Base-by-base conservation (phyloP, 2,888 invertebrate genomes). In the Drosophila buzzatii region DNA sequence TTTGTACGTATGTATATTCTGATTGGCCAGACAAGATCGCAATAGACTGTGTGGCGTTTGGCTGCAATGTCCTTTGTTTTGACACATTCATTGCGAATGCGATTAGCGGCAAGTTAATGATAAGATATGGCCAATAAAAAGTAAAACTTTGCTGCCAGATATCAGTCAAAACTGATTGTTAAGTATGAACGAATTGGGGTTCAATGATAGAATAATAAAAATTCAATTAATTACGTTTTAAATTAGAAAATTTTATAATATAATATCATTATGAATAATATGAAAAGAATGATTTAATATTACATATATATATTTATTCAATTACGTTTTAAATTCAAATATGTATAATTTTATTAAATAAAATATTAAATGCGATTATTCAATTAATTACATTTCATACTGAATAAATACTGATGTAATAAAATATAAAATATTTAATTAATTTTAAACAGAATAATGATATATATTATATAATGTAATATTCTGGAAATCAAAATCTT, bases 31-130 rank as follows among this genome's bases (percentile, higher is more conserved):
- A 80, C 75, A 65, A 66, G 72, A 81, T 73, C 83, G 53, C 57
- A 61, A 70, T 79, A 83, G 79, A 79, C 81, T 62, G 62, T 70
- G 39, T 65, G 66, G 73, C 72, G 67, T 71, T 64, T 64, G 47
- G 20, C 39, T 55, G 51, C 63, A 60, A 60, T 51, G 33, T 27
- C 47, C 65, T 65, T 64, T 45, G 42, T 67, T 59, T 64, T 70
- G 68, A 33, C n/a, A 61, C 39, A 47, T 20, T 53, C 44, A 53
- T 55, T 53, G 20, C 14, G 42, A 45, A 49, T 35, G 41, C n/a
- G 56, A 57, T 70, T 44, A 65, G 51, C 23, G 12, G 20, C 33
- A 52, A 53, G 18, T 23, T 18, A 1, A 18, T 31, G 67, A 61
- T 62, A 62, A 67, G 58, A 23, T 61, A 53, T 18, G 18, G 44